Evolutionary conservation across 2,113 vertebrate species (phyloP).

Genomic region (Gulo gulo): DNA sequence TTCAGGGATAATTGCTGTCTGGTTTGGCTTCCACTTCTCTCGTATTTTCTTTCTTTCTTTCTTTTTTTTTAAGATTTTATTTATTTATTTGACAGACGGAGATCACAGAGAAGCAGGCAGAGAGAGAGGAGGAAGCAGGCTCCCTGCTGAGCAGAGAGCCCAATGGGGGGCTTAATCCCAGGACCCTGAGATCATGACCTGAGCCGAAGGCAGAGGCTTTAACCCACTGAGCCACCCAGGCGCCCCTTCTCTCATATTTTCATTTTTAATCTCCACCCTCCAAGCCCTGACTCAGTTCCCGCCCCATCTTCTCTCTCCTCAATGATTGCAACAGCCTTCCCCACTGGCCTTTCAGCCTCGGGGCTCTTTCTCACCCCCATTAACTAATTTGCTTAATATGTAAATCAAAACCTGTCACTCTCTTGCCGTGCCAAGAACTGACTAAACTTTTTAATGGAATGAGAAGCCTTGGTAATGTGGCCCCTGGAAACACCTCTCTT

Average conservation of each 20-base stretch:
- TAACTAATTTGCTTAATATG: background rate
- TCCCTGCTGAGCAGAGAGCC: no score
- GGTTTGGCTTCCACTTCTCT: background rate
- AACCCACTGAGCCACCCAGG: no score
- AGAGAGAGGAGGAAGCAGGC: no score
- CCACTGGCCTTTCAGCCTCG: background rate
- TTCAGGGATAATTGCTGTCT: background rate
- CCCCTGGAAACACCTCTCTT: background rate
- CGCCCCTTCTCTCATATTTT: background rate
- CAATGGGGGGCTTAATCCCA: no score
- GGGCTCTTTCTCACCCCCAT: background rate
- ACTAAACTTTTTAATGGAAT: background rate
- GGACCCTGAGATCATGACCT: no score
- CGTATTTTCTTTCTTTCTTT: background rate
- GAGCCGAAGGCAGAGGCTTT: no score
- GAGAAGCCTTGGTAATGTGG: background rate
- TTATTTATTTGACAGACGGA: no score
- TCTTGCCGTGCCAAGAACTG: background rate
- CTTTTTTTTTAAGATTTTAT: no score
- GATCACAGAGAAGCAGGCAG: no score
- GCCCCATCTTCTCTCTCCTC: background rate
- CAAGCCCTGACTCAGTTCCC: background rate
- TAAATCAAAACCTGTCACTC: slow-evolving; percentile 29
- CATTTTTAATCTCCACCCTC: background rate
- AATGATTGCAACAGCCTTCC: background rate